A percentile compares a stretch with the other conserved stretches of the same genome.
Evolutionary conservation across 2,113 vertebrate species (phyloP).

Genomic region (Promerops cafer): DNA sequence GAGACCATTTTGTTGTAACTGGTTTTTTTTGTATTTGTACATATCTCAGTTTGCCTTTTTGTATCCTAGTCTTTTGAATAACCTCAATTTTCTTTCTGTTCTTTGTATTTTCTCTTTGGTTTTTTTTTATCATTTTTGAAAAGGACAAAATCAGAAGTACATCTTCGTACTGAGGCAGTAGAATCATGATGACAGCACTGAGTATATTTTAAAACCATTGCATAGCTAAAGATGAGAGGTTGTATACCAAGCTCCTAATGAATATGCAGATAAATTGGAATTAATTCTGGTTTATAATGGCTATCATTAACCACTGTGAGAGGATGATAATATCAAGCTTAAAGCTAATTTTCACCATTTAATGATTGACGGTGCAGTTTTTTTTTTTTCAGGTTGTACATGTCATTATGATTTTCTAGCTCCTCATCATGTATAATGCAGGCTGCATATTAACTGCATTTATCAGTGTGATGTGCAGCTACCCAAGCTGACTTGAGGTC

Average conservation of each 20-base stretch:
- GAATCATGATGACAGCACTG: background rate
- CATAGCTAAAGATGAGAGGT: background rate
- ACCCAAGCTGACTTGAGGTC: background rate
- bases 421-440: background rate
- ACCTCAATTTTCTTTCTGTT: background rate
- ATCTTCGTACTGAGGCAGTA: background rate
- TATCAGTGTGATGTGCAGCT: background rate
- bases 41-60: background rate
- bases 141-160: background rate
- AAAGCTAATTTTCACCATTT: background rate
- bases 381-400: background rate
- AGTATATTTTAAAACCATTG: background rate
- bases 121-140: background rate
- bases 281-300: conserved; percentile 16
- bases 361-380: background rate
- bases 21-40: background rate
- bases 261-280: conserved; percentile 3
- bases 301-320: background rate
- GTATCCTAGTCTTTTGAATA: background rate
- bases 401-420: background rate
- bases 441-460: background rate
- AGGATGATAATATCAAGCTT: background rate
- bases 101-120: background rate
- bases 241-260: background rate
- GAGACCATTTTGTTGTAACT: background rate